These are phyloP conservation scores for Eugnorisma glareosa DNA, from an alignment of 2,888 invertebrate species.

Conservation along the genomic window DNA sequence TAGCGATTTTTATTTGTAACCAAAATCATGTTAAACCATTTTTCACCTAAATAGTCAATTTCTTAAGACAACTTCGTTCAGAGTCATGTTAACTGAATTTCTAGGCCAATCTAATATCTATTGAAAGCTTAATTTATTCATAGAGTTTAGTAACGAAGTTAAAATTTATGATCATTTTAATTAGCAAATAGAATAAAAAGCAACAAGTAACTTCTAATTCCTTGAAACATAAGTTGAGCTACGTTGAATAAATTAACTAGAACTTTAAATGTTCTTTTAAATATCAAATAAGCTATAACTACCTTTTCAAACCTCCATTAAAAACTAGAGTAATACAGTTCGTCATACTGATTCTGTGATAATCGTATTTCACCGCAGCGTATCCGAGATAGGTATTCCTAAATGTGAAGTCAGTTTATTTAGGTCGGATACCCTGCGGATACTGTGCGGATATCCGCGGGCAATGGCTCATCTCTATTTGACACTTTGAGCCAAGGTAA, in stretches of 20 bases:
- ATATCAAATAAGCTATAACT: not conserved
- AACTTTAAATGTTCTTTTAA: conserved; percentile 18
- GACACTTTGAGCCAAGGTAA: conserved; percentile 48
- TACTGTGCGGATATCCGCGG: conserved; percentile 55
- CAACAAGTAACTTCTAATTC: conserved; percentile 19
- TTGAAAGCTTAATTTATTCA: conserved; percentile 1
- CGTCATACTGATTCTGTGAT: conserved; percentile 8
- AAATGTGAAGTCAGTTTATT: conserved; percentile 41
- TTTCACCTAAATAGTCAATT: too few relatives aligned
- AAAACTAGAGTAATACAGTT: conserved; percentile 2
- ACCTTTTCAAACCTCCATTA: conserved; percentile 3
- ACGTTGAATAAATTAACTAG: not conserved
- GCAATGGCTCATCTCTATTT: conserved; percentile 56
- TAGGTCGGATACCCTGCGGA: conserved; percentile 54
- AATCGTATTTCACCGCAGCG: conserved; percentile 28
- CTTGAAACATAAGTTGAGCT: not conserved
- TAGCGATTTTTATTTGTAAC: not conserved
- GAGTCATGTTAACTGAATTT: not conserved
- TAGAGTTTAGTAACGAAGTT: not conserved
- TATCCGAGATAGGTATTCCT: conserved; percentile 23
- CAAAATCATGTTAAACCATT: not conserved
- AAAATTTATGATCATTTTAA: conserved; percentile 20
- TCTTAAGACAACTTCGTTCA: not conserved
- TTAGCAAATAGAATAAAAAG: conserved; percentile 28
- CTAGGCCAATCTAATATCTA: not conserved